phyloP scores from a whole-genome alignment of 2,888 invertebrate genomes.

The Micropterix aruncella region DNA sequence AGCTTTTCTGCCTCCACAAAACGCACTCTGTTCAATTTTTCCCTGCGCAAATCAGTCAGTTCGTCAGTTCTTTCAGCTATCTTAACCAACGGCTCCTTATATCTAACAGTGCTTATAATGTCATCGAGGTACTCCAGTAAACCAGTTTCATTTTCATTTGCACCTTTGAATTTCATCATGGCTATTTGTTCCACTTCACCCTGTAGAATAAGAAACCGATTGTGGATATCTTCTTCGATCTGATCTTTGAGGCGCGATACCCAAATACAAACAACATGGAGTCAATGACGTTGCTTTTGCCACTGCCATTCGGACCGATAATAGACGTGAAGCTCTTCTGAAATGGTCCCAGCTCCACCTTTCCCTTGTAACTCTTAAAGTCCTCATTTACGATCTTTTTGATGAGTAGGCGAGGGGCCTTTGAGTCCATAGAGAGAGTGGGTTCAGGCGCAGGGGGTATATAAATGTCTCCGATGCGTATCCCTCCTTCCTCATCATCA shows the following conservation, averaged over 20 bases:
- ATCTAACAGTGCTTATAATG: constrained; percentile 84
- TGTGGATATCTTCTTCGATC: constrained; percentile 84
- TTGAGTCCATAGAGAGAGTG: constrained; percentile 53
- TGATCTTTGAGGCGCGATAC: constrained; percentile 73
- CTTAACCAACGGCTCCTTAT: constrained; percentile 67
- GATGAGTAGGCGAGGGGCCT: constrained; percentile 79
- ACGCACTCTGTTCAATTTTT: constrained; percentile 75
- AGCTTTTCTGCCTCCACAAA: constrained; percentile 70
- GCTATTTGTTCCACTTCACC: constrained; percentile 99
- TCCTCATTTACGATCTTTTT: constrained; percentile 81
- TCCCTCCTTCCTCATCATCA: constrained; percentile 54
- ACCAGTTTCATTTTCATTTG: constrained; percentile 76
- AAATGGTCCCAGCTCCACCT: constrained; percentile 79
- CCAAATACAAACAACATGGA: constrained; percentile 92
- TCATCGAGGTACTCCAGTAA: constrained; percentile 98
- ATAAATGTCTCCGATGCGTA: constrained; percentile 66
- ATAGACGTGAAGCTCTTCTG: constrained; percentile 87
- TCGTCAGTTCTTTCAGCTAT: constrained; percentile 60
- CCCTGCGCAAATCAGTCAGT: constrained; percentile 56
- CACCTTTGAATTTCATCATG: constrained; percentile 94
- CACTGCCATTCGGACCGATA: constrained; percentile 88
- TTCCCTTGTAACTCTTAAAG: constrained; percentile 93
- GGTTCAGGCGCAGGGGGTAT: constrained; percentile 67
- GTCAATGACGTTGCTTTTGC: constrained; percentile 91
- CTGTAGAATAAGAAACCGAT: too few relatives aligned